Evolutionary conservation across 2,888 invertebrate species (phyloP), one percentile per base, ranked within the genome.

Genomic region (Nebria brevicollis): DNA sequence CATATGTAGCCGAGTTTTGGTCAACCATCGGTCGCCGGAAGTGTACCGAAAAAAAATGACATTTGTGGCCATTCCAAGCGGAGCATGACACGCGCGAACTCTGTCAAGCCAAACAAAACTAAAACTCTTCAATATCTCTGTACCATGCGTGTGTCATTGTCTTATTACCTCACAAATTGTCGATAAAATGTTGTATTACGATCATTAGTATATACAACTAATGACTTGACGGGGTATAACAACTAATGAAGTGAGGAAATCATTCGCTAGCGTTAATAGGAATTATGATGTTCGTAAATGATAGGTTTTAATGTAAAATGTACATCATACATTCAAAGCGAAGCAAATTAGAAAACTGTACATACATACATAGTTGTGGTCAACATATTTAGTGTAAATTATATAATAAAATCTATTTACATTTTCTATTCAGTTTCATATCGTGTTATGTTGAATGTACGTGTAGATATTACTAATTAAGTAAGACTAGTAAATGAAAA

Each of bases 401-500:
- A 2, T 34, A 5, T 4, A 34, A 68, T 11, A 15, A 68, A 13
- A 6, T 3, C 20, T 5, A 26, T 68, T 25, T 26, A 68, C 7
- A 6, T 68, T 25, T 68, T 66, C 11, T 66, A 10, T 66, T 66
- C n/a, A n/a, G 2, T 2, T 54, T 54, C 54, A 54, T 54, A 54
- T 54, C 54, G 54, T 54, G 54, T 54, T 6, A 8, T 11, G 54
- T 54, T 54, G 54, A 20, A 80, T 42, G 75, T 75, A 70, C 64
- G 72, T 80, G 80, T 80, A 75, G 20, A 68, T 80, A 72, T 11
- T 64, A 65, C 65, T 80, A 80, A 80, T 80, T 80, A 80, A 80
- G 70, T 64, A 75, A 80, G 70, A 68, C 80, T 80, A 72, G 80
- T 80, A 80, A 80, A 80, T 80, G 80, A 80, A 80, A 80, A 80